A percentile compares a stretch with the other conserved stretches of the same genome.
These are phyloP conservation scores for Telmatochromis brachygnathus DNA, from an alignment of 2,113 vertebrate genomes.

Conservation along the genomic window DNA sequence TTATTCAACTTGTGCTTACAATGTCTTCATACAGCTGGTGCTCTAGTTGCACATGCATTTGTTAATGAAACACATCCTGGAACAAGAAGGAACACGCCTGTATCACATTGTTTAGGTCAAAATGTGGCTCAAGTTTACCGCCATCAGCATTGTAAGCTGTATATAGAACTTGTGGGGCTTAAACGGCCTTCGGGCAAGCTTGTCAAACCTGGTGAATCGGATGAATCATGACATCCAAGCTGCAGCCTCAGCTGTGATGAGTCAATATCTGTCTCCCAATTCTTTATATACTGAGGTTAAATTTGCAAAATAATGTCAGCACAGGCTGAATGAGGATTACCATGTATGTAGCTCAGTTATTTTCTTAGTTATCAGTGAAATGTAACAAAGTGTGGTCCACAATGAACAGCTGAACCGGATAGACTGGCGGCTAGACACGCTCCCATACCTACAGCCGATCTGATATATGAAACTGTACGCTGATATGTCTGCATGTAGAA, in stretches of 20 bases:
- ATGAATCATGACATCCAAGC: slow-evolving; percentile 16
- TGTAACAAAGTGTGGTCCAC: background rate
- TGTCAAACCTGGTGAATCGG: background rate
- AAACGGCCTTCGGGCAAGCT: background rate
- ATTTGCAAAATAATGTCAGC: background rate
- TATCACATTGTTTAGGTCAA: background rate
- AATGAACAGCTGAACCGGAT: background rate
- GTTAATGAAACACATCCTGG: background rate
- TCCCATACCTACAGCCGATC: background rate
- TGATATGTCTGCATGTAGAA: background rate
- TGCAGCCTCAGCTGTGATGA: background rate
- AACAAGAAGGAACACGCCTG: background rate
- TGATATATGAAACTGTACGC: background rate
- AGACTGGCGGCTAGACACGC: background rate
- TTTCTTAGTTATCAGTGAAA: background rate
- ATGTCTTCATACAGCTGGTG: background rate
- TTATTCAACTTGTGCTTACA: background rate
- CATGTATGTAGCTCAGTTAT: background rate
- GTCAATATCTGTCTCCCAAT: slow-evolving; percentile 18
- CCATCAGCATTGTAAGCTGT: background rate
- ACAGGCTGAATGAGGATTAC: background rate
- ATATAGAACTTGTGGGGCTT: background rate
- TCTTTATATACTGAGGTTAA: background rate
- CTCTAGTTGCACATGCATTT: background rate
- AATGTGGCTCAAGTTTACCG: background rate